phyloP scores from a whole-genome alignment of 2,888 invertebrate species.

The Eurois occulta region DNA sequence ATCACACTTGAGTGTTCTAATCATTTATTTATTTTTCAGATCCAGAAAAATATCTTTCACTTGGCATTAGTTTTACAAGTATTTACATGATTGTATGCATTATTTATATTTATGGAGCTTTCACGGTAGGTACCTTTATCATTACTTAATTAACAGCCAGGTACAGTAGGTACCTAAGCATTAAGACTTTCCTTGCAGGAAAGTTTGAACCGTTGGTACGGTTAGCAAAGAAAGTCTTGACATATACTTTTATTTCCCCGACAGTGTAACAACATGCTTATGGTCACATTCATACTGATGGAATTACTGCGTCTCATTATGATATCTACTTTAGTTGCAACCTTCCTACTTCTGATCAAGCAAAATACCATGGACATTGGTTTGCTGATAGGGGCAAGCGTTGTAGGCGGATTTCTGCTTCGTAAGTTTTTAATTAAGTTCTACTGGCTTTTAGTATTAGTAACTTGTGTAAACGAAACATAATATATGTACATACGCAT shows the following conservation, averaged over 20 bases:
- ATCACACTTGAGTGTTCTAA: neutral
- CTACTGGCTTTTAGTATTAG: neutral
- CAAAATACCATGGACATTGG: conserved; percentile 88
- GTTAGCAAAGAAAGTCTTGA: neutral
- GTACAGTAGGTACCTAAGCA: neutral
- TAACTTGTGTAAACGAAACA: neutral
- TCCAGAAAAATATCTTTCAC: conserved; percentile 77
- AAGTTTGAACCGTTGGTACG: neutral
- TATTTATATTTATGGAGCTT: conserved; percentile 84
- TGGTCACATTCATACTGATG: conserved; percentile 80
- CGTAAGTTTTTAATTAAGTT: conserved; percentile 72
- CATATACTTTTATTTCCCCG: conserved; percentile 3
- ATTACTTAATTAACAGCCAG: neutral
- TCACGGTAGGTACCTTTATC: conserved; percentile 74
- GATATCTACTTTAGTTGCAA: conserved; percentile 75
- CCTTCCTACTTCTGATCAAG: conserved; percentile 82
- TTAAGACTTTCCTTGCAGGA: neutral
- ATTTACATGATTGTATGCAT: conserved; percentile 79
- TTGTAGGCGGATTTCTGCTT: conserved; percentile 82
- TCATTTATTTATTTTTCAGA: conserved; percentile 71
- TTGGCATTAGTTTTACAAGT: conserved; percentile 74
- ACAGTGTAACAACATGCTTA: conserved; percentile 82
- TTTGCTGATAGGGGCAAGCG: conserved; percentile 85
- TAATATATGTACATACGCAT: neutral
- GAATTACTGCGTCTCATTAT: conserved; percentile 80